Base-by-base conservation (phyloP, 2,888 invertebrate genomes). In the Drosophila percnosoma region DNA sequence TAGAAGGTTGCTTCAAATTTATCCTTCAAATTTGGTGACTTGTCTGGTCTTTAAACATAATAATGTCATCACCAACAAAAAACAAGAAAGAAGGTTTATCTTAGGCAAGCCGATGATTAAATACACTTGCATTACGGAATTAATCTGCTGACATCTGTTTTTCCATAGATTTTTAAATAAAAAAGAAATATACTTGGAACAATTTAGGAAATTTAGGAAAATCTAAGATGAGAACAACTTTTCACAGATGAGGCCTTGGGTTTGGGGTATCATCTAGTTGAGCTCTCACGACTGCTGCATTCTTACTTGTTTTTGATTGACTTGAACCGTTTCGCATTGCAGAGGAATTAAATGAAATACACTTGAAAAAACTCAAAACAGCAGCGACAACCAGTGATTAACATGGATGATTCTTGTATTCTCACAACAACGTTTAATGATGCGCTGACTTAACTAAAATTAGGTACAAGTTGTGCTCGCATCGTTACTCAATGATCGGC, bases 391-490 rank as follows among this genome's bases (percentile, higher is more conserved):
- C 10, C 1, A 10, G 40, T 40, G 40, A 40, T 10, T 4, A n/a
- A 11, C 11, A 40, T 42, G 2, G 11, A 21, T 42, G 11, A 11
- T 42, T 24, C 24, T 24, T 24, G 24, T 24, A 24, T 24, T 24
- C 24, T 2, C 24, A 24, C 24, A 24, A 24, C 24, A 24, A 24
- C 24, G 24, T 24, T 24, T 24, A 24, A 24, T 24, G 24, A 24
- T 24, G 24, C 24, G 24, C 24, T 24, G 53, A 77, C 61, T 68
- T 77, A 63, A 60, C 57, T 48, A 29, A 68, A 69, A 77, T 77
- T 77, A 69, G 77, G 59, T 57, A 60, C 66, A 77, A 73, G 77
- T 77, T 77, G 68, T 38, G 68, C 68, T 67, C 73, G 73, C 68
- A 60, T 62, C 73, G 64, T 66, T 76, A 55, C 68, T 67, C 69